These are phyloP conservation scores for Cephalopterus ornatus DNA, from an alignment of 2,113 vertebrate genomes.

Conservation along the genomic window DNA sequence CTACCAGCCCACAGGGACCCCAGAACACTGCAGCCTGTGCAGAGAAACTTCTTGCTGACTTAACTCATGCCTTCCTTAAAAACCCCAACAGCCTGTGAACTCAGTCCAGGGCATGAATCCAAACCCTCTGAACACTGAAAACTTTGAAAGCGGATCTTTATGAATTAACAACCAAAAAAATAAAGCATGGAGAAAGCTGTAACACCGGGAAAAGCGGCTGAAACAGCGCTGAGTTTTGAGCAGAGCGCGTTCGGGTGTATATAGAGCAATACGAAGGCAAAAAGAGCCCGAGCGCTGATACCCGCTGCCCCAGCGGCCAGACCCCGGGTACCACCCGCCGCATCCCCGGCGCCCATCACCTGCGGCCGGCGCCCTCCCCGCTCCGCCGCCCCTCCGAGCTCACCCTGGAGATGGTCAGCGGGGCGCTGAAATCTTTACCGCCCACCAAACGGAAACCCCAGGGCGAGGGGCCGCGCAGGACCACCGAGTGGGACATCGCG, in stretches of 20 bases:
- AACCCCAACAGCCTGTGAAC: neutral
- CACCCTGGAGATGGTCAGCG: constrained; percentile 93
- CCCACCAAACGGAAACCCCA: constrained; percentile 96
- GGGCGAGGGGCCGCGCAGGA: constrained; percentile 88
- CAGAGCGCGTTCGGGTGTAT: rapidly evolving
- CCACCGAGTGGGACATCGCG: constrained; percentile 86
- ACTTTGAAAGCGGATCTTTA: neutral
- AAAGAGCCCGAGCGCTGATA: neutral
- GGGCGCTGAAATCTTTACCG: constrained; percentile 92
- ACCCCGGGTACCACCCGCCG: neutral
- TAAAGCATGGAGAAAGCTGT: rapidly evolving
- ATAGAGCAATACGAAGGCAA: rapidly evolving
- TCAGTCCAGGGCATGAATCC: neutral
- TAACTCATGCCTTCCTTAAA: neutral
- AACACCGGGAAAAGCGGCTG: neutral
- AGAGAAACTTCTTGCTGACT: neutral
- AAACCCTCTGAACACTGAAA: neutral
- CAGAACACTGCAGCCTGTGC: neutral
- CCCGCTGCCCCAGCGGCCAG: too few relatives aligned
- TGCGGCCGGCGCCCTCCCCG: neutral
- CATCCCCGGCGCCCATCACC: neutral
- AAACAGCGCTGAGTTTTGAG: neutral
- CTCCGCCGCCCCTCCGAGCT: constrained; percentile 27
- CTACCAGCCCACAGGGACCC: constrained; percentile 23
- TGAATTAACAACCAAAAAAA: neutral